These are phyloP conservation scores for Epiblema foenella DNA, from an alignment of 2,888 invertebrate species.

Conservation along the genomic window DNA sequence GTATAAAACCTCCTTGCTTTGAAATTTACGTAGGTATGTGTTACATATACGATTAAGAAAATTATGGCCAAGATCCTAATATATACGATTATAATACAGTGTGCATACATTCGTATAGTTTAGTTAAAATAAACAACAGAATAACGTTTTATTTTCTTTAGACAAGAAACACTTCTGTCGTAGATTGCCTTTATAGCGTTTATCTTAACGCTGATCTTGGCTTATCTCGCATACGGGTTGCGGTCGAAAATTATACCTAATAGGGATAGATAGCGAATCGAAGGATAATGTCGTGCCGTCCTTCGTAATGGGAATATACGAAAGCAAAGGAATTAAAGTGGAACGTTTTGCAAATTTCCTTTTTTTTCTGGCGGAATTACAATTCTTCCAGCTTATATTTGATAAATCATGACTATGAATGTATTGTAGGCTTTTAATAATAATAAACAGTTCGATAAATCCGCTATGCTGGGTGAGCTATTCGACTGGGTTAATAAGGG, in stretches of 20 bases:
- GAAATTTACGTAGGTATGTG: no score
- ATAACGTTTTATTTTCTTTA: not conserved
- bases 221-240: constrained; percentile 39
- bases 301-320: constrained; percentile 16
- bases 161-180: constrained; percentile 20
- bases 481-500: no score
- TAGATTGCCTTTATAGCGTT: constrained; percentile 30
- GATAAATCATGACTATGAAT: no score
- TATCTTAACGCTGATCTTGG: constrained; percentile 40
- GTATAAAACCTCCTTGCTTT: no score
- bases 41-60: no score
- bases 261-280: constrained; percentile 38
- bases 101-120: no score
- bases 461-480: no score
- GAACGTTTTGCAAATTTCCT: not conserved
- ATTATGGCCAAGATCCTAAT: no score
- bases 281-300: constrained; percentile 24
- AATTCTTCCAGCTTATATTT: not conserved
- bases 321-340: not conserved
- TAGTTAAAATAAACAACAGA: not conserved
- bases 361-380: not conserved
- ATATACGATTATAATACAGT: no score
- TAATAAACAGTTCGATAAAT: no score
- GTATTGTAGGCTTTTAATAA: no score
- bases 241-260: constrained; percentile 40